phyloP scores from a whole-genome alignment of 2,797 vertebrate species.

The Pantherophis vulpinus region DNA sequence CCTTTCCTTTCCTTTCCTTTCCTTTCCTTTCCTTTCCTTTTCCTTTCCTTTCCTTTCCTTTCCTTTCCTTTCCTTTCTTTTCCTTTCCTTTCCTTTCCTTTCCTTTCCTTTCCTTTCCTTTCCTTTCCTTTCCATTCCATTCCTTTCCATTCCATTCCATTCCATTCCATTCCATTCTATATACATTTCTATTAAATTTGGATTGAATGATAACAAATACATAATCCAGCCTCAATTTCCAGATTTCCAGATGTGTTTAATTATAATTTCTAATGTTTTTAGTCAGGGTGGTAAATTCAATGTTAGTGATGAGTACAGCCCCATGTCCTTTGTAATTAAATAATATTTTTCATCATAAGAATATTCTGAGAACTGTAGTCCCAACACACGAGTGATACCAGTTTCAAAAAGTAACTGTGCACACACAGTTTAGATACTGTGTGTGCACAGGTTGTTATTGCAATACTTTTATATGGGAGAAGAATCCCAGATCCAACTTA shows the following conservation, averaged over 20 bases:
- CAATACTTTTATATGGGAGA: neutral
- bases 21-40: too few relatives aligned
- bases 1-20: too few relatives aligned
- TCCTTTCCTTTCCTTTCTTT: too few relatives aligned
- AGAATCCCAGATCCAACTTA: neutral
- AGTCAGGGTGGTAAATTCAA: neutral
- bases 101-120: too few relatives aligned
- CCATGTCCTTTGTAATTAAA: neutral
- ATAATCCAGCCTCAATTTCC: neutral
- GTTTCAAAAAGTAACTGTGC: neutral
- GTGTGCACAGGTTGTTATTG: neutral
- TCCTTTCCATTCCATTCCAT: too few relatives aligned
- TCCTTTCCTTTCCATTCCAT: too few relatives aligned
- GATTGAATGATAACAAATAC: neutral
- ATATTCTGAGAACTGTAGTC: neutral
- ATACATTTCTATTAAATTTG: neutral
- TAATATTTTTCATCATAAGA: neutral
- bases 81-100: too few relatives aligned
- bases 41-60: too few relatives aligned
- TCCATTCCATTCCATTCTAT: too few relatives aligned
- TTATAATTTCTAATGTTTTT: neutral
- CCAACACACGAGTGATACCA: neutral
- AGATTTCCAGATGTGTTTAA: neutral
- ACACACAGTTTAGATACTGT: neutral
- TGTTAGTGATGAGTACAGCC: neutral